Evolutionary conservation across 2,113 vertebrate genomes (phyloP), one percentile per base, ranked within the genome.

Genomic region (Dinomys branickii): DNA sequence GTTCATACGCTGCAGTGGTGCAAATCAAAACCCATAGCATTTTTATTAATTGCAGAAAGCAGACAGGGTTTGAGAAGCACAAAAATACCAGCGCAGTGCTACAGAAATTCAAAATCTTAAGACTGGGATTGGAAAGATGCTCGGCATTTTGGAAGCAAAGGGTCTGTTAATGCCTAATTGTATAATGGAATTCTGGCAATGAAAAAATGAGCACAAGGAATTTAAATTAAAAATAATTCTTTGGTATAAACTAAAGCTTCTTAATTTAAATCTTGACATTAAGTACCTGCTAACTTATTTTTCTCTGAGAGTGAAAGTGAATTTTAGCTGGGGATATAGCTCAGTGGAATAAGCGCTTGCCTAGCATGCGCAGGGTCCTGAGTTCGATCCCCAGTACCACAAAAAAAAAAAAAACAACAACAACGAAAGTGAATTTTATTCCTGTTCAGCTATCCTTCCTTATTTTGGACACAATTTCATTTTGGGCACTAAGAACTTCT

Each of bases 31-130:
- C 65, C 90, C 24, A 16, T 95, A 98, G 98, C 3, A 0, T 98
- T 98, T 97, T 97, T 98, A 98, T 98, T 99, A 98, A 98, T 99
- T 98, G 97, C 94, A 16, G 13, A 97, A 97, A 98, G 96, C 90
- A 97, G 95, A 96, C 61, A 98, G 80, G 69, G 94, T 93, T 98
- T 98, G 86, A 93, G 94, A 97, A 98, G 93, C 84, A 97, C 78
- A 98, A 96, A 94, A 96, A 56, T 89, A 71, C n/a, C 59, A 81
- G 88, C 52, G 50, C 2, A 89, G 83, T 81, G 94, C 44, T 80
- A 41, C 56, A n/a, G 73, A 97, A 98, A 96, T 87, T 92, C 20
- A 97, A 97, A 97, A 97, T 98, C 28, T 97, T 94, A 90, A 98
- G 58, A 17, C 67, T 83, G 87, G 92, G 59, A 94, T 47, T 98